Base-by-base conservation (phyloP, 1,140 invertebrate genomes). In the Batillaria attramentaria region DNA sequence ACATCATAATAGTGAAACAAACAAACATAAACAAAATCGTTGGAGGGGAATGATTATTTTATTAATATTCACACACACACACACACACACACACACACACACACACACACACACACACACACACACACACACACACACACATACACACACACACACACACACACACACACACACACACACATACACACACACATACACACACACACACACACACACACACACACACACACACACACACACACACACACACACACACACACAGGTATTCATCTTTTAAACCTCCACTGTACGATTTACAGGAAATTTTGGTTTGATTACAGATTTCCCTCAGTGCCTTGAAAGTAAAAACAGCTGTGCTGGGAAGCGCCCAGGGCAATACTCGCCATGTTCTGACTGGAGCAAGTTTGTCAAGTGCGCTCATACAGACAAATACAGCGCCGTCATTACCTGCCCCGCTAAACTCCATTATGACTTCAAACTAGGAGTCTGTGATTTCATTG, bases 71-170 rank as follows among this genome's bases (percentile, higher is more conserved):
- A 62, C 57, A 62, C 57, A 62, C 57, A 62, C 57, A 62, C 57
- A 62, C 57, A 62, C 57, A 62, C 57, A 62, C 57, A 62, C 57
- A 62, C 57, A 62, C 57, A 62, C 57, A 62, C 57, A 62, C 57
- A 62, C 57, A 62, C 57, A 62, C 57, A 62, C 57, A n/a, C 57
- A 62, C 57, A n/a, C 57, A 62, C 57, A 28, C 13, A 62, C 57
- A n/a, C 57, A 62, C 28, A n/a, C 57, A 62, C 13, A n/a, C 57
- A 62, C 57, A 62, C 28, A n/a, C 57, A 62, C 13, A n/a, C 57
- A 62, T 5, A n/a, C 20, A 62, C 57, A n/a, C 57, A 62, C 13
- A n/a, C 57, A 62, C 13, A n/a, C 57, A 62, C 13, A 10, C 57
- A 10, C 6, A 62, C n/a, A 62, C 13, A 62, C 57, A 62, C 13